Evolutionary conservation across 2,797 vertebrate genomes (phyloP).

Genomic region (Zonotrichia albicollis): DNA sequence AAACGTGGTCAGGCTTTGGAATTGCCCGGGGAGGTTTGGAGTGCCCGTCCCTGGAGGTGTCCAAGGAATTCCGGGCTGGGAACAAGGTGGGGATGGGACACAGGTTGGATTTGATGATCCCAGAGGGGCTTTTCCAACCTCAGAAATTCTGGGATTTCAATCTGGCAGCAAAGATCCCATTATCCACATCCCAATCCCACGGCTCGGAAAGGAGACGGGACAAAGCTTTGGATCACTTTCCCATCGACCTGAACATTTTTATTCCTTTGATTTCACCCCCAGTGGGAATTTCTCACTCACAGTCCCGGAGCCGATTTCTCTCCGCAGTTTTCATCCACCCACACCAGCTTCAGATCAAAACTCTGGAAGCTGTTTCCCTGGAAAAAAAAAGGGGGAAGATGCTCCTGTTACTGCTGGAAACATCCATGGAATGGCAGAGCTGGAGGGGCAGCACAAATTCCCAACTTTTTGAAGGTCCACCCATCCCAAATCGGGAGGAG

Average conservation of each 20-base stretch:
- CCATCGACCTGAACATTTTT: fast-evolving
- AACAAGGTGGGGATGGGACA: neutral
- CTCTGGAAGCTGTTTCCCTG: conserved; percentile 74
- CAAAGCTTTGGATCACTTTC: neutral
- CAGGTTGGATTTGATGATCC: neutral
- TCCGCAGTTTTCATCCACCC: conserved; percentile 62
- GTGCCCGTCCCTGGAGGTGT: fast-evolving
- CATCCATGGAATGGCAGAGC: neutral
- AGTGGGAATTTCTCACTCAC: conserved; percentile 29
- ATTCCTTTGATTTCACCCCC: neutral
- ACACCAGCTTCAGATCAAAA: conserved; percentile 78
- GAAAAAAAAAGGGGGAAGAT: neutral
- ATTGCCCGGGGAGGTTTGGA: neutral
- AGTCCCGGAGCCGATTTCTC: neutral
- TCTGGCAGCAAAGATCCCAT: fast-evolving
- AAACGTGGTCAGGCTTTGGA: fast-evolving
- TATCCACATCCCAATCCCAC: neutral
- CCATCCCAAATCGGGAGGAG: fast-evolving
- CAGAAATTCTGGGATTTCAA: neutral
- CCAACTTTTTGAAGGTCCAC: neutral
- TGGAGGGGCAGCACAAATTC: neutral
- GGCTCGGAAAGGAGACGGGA: neutral
- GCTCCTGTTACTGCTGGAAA: neutral
- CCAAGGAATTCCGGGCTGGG: neutral
- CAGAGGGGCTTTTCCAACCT: neutral